Base-by-base conservation (phyloP, 2,113 vertebrate species). In the Tachysurus fulvidraco region DNA sequence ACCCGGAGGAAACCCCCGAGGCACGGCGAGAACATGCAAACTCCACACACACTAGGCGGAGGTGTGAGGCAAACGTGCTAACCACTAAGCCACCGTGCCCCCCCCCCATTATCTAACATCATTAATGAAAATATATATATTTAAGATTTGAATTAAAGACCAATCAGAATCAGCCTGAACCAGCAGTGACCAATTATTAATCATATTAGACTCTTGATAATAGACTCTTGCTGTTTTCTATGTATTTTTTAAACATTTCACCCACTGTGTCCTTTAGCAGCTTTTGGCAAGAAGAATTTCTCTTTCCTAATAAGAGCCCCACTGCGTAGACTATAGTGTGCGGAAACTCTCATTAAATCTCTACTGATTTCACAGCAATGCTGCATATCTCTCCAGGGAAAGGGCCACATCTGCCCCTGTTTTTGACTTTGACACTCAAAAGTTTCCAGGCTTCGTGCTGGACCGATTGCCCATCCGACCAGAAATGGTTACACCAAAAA, bases 401-500 rank as follows among this genome's bases (percentile, higher is more conserved):
- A 21, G 10, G 28, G 60, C 19, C 76, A 28, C 50, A 55, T 50
- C 52, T 57, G 77, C 76, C 57, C 57, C 59, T 30, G 11, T 60
- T 80, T 28, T 57, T 71, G 82, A 83, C 50, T 67, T 86, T 69
- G 50, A 85, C 60, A 65, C 73, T 69, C 60, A 36, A 55, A 67
- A 69, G 50, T 77, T 77, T 77, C 3, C 44, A 46, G n/a, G 2
- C 5, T 30, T 44, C 84, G 59, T 12, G 46, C 60, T 54, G 74
- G 46, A 36, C 8, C 5, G 19, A 14, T 79, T 64, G 44, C 23
- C 52, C 74, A 52, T 57, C 25, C 90, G 88, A 86, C 88, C 79
- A 85, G 87, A 90, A 92, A 87, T 85, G 83, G 86, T 88, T 62
- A 4, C 88, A 89, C 59, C 36, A 88, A 87, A 78, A 71, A 36